Evolutionary conservation across 2,797 vertebrate species (phyloP).

Genomic region (Rhinichthys osculus): DNA sequence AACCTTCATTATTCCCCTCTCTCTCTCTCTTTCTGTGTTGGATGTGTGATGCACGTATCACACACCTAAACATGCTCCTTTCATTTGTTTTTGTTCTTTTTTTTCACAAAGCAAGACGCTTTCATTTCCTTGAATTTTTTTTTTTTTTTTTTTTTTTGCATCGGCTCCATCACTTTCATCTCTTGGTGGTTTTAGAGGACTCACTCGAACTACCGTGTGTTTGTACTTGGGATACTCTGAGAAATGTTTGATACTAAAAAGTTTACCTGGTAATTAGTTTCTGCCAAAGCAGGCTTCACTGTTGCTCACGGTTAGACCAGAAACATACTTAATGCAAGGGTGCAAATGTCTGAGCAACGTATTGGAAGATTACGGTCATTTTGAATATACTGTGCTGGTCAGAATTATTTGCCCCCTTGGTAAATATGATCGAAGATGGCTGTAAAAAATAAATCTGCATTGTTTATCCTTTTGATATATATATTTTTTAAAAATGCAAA

Average conservation of each 20-base stretch:
- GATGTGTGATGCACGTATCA: not conserved
- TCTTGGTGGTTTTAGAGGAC: not conserved
- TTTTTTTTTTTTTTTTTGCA: not conserved
- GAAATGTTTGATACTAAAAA: not conserved
- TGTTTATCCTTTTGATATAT: too few species aligned
- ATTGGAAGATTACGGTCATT: not conserved
- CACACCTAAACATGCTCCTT: slow-evolving; percentile 10
- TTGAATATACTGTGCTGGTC: not conserved
- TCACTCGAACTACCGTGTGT: not conserved
- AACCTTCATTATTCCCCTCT: slow-evolving; percentile 68
- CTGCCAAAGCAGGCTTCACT: not conserved
- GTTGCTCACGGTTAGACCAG: not conserved
- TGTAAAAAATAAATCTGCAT: too few species aligned
- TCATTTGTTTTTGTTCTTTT: not conserved
- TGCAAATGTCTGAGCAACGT: not conserved
- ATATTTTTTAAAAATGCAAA: too few species aligned
- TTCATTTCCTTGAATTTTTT: not conserved
- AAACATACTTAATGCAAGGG: not conserved
- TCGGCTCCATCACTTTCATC: not conserved
- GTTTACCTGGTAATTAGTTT: not conserved
- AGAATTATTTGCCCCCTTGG: too few species aligned
- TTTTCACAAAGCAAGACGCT: not conserved
- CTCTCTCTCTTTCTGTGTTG: slow-evolving; percentile 51
- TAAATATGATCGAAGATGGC: too few species aligned
- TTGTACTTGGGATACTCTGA: not conserved